Conservation (phyloP, 2,888 invertebrate species). For the Caenorhabditis plicata region DNA sequence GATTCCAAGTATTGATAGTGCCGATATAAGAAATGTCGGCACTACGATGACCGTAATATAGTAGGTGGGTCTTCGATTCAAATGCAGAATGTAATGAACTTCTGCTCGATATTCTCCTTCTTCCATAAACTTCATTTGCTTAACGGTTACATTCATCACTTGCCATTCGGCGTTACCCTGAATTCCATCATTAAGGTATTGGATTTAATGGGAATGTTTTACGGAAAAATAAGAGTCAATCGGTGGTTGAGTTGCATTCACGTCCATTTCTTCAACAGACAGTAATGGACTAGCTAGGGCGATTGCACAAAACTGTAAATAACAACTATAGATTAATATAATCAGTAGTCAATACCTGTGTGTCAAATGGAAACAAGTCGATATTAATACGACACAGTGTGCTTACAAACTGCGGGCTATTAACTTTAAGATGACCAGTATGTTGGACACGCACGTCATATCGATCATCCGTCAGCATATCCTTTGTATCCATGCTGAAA, state of each 20-base stretch:
- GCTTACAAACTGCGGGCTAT: constrained; percentile 55
- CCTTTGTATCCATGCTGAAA: constrained; percentile 62
- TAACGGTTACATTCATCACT: constrained; percentile 60
- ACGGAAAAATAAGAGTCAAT: constrained; percentile 58
- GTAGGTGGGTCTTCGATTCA: constrained; percentile 59
- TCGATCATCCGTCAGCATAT: constrained; percentile 59
- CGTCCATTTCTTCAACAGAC: constrained; percentile 61
- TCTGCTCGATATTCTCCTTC: constrained; percentile 63
- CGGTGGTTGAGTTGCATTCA: constrained; percentile 54
- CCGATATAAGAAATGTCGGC: constrained; percentile 62
- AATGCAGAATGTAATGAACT: constrained; percentile 60
- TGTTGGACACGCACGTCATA: constrained; percentile 58
- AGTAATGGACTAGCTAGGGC: constrained; percentile 61
- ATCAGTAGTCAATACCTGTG: constrained; percentile 26
- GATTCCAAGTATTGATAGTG: constrained; percentile 61
- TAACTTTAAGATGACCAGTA: constrained; percentile 59
- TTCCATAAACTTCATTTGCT: constrained; percentile 60
- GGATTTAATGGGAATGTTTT: constrained; percentile 2
- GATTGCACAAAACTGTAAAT: constrained; percentile 56
- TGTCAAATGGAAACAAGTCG: constrained; percentile 62
- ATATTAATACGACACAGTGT: constrained; percentile 56
- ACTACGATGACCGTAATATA: constrained; percentile 65
- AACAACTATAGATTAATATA: background rate
- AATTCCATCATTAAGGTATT: constrained; percentile 7
- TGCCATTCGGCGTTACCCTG: constrained; percentile 64